Percentiles rank a stretch among this genome's conserved stretches.
Conservation (phyloP, 2,113 vertebrate genomes). For the Elanoides forficatus region DNA sequence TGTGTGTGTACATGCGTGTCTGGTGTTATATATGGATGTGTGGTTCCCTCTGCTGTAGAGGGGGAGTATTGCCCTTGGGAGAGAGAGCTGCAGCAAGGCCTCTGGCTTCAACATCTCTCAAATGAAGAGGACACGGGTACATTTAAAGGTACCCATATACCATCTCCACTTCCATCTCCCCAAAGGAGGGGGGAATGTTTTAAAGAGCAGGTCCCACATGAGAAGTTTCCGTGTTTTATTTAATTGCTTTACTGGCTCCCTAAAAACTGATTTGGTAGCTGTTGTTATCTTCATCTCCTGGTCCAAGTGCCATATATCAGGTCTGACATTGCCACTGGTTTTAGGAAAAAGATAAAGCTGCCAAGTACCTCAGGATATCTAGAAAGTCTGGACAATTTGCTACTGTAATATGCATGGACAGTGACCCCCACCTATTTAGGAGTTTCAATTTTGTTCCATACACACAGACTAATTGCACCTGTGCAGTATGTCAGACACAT, state of each 20-base stretch:
- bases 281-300: not conserved
- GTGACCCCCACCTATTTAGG: not conserved
- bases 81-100: slow-evolving; percentile 87
- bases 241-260: not conserved
- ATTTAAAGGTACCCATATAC: slow-evolving; percentile 82
- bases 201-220: slow-evolving; percentile 69
- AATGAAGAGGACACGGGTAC: slow-evolving; percentile 90
- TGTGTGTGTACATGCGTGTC: slow-evolving; percentile 28
- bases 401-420: not conserved
- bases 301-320: not conserved
- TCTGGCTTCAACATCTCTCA: slow-evolving; percentile 86
- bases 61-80: slow-evolving; percentile 94
- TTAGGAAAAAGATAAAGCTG: not conserved
- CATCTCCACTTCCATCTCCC: not conserved
- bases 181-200: not conserved
- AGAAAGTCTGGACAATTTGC: not conserved
- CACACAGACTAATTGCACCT: not conserved
- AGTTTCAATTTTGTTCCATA: not conserved
- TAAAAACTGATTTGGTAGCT: not conserved
- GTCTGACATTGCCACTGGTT: not conserved
- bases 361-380: not conserved
- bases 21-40: slow-evolving; percentile 64
- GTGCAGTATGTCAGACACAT: not conserved
- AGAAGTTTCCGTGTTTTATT: not conserved
- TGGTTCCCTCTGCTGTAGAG: slow-evolving; percentile 89